phyloP scores from a whole-genome alignment of 2,113 vertebrate species.

The Paralichthys olivaceus region DNA sequence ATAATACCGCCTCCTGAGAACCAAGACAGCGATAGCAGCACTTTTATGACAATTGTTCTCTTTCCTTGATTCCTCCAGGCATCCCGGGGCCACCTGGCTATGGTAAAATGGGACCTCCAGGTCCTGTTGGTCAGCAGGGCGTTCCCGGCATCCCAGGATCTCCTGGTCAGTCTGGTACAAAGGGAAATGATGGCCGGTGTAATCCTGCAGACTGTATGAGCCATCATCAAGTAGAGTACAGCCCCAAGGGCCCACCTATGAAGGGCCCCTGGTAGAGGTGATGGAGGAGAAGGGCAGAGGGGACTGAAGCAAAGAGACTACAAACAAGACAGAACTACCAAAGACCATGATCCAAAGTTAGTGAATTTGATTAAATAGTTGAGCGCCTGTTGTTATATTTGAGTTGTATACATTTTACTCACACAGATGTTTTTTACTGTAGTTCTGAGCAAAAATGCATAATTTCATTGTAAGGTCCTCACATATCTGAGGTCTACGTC shows the following conservation, averaged over 20 bases:
- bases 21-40: neutral
- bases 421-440: slow-evolving; percentile 10
- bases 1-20: neutral
- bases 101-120: slow-evolving; percentile 92
- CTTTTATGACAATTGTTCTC: neutral
- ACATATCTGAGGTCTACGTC: slow-evolving; percentile 51
- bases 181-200: slow-evolving; percentile 91
- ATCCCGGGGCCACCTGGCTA: slow-evolving; percentile 92
- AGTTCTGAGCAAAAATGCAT: slow-evolving; percentile 36
- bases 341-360: slow-evolving; percentile 45
- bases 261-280: slow-evolving; percentile 89
- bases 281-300: slow-evolving; percentile 5
- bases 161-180: slow-evolving; percentile 84
- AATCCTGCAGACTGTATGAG: slow-evolving; percentile 91
- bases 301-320: slow-evolving; percentile 49
- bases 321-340: slow-evolving; percentile 39
- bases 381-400: slow-evolving; percentile 20
- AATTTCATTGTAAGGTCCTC: slow-evolving; percentile 22
- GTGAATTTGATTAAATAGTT: slow-evolving; percentile 46
- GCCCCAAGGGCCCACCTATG: slow-evolving; percentile 85
- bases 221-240: slow-evolving; percentile 89
- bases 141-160: slow-evolving; percentile 92
- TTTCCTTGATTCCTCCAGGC: slow-evolving; percentile 76
- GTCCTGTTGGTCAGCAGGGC: slow-evolving; percentile 93
- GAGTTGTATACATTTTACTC: slow-evolving; percentile 25